Evolutionary conservation across 2,888 invertebrate genomes (phyloP).

Genomic region (Standfussiana lucernea): DNA sequence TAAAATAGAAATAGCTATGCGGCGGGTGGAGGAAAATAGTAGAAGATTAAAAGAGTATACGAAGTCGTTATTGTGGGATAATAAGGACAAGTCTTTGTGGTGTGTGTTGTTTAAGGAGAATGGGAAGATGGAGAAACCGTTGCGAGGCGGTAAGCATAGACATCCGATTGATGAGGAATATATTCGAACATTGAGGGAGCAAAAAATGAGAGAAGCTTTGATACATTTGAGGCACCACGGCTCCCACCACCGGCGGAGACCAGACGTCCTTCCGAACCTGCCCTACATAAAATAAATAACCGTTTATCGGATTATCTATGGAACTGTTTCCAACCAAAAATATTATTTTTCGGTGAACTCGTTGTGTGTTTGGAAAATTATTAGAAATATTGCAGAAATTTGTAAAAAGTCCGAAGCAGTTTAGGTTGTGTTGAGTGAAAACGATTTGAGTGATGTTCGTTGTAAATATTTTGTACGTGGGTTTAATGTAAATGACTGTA

Average conservation of each 20-base stretch:
- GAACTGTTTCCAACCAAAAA: conserved; percentile 33
- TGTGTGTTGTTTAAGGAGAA: conserved; percentile 89
- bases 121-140: conserved; percentile 79
- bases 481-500: conserved; percentile 75
- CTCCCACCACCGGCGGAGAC: conserved; percentile 83
- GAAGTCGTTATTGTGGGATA: conserved; percentile 88
- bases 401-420: conserved; percentile 41
- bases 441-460: conserved; percentile 36
- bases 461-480: conserved; percentile 78
- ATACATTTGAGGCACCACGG: conserved; percentile 88
- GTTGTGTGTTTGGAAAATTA: conserved; percentile 23
- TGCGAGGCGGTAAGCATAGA: conserved; percentile 75
- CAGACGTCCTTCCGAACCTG: conserved; percentile 81
- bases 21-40: conserved; percentile 89
- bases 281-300: conserved; percentile 84
- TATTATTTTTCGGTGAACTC: conserved; percentile 20
- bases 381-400: conserved; percentile 24
- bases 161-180: conserved; percentile 83
- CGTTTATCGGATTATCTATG: conserved; percentile 55
- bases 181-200: conserved; percentile 83
- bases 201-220: conserved; percentile 85
- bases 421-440: conserved; percentile 41
- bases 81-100: conserved; percentile 89
- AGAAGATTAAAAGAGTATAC: conserved; percentile 88
- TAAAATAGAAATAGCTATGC: conserved; percentile 90